Evolutionary conservation across 2,888 invertebrate genomes (phyloP), one percentile per base, ranked within the genome.

Genomic region (Acleris laterana): DNA sequence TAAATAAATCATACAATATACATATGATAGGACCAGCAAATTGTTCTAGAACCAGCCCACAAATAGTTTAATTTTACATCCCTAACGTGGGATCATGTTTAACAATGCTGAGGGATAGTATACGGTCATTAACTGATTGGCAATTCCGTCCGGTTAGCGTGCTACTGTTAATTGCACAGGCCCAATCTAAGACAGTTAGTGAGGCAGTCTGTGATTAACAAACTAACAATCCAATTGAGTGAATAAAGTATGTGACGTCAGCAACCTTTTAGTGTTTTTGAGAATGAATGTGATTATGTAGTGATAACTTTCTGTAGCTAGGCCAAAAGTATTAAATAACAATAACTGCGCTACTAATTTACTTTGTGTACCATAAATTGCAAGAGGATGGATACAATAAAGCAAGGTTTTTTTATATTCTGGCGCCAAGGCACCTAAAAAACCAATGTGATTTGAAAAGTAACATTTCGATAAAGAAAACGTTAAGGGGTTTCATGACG

Each of bases 111-210:
- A 68, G 62, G 69, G 60, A 52, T 68, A 49, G 59, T 55, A 61
- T 61, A 71, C 72, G 71, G 71, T 71, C 71, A 86, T 88, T 85
- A 85, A 83, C 84, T 84, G 87, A 89, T 89, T 88, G 89, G 75
- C 88, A 89, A 89, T 90, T 85, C 81, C 80, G 79, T 75, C 78
- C 78, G 72, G 83, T 81, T 77, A 74, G 76, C 73, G 76, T 79
- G 75, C 79, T 80, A 81, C 74, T 82, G 82, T 82, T 88, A 88
- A 89, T 88, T 87, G 84, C 77, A 73, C 74, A 76, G 76, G 82
- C 79, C 77, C 79, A 83, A 84, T 81, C 82, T 84, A 83, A 83
- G 87, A 88, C 88, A 88, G 89, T 90, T 90, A 88, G 72, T 73
- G 77, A 77, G 77, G 64, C 73, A 76, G 69, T 71, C 72, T 80